A percentile compares a stretch with the other conserved stretches of the same genome.
phyloP scores from a whole-genome alignment of 2,888 invertebrate species.

The Andrena marginata region DNA sequence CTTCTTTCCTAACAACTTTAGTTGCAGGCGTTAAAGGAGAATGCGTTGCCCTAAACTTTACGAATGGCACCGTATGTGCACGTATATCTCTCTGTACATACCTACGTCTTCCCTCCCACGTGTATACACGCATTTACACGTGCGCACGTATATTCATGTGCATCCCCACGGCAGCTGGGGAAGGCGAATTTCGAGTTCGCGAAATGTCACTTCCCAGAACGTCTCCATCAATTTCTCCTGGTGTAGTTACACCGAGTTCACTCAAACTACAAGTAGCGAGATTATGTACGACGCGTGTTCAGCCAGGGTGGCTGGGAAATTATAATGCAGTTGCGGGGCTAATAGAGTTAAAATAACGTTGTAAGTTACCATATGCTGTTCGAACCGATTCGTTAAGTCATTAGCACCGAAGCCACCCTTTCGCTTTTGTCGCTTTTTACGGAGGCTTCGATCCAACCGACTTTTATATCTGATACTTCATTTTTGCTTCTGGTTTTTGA shows the following conservation, averaged over 20 bases:
- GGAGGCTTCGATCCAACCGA: background rate
- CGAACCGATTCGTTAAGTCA: constrained; percentile 48
- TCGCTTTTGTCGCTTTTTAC: background rate
- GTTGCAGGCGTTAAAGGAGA: no score
- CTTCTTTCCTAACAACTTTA: no score
- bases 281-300: constrained; percentile 28
- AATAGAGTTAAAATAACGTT: constrained; percentile 53
- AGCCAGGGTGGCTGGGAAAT: constrained; percentile 31
- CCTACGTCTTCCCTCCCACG: background rate
- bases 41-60: no score
- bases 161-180: constrained; percentile 9
- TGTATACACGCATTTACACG: background rate
- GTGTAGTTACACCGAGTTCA: constrained; percentile 41
- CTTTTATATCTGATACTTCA: background rate
- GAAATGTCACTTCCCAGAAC: constrained; percentile 55
- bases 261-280: constrained; percentile 25
- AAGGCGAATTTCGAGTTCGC: constrained; percentile 52
- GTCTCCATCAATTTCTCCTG: constrained; percentile 60
- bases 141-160: constrained; percentile 7
- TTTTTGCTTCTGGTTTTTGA: no score
- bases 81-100: no score
- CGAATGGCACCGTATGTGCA: no score
- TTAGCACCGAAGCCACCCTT: constrained; percentile 6
- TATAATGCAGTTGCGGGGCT: constrained; percentile 51
- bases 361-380: constrained; percentile 29